Percentiles rank a stretch among this genome's conserved stretches.
phyloP scores from a whole-genome alignment of 2,888 invertebrate genomes.

The Cataglyphis rosenhaueri region DNA sequence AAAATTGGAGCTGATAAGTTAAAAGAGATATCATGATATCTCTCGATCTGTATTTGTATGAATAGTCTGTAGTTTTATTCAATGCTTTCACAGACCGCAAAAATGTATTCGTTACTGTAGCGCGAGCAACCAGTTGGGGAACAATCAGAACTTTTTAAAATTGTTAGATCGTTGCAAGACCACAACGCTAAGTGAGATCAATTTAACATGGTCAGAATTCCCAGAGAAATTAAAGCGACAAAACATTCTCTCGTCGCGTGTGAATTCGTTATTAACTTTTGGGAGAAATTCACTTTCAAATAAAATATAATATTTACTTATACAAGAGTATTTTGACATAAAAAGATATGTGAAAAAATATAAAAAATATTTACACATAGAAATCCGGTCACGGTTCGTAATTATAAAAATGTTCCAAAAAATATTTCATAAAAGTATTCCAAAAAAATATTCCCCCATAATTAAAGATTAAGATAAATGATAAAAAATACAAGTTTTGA shows the following conservation, averaged over 20 bases:
- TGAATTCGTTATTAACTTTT: not conserved
- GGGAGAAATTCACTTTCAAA: not conserved
- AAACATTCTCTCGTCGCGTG: not conserved
- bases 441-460: not conserved
- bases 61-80: slow-evolving; percentile 3
- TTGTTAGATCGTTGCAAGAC: slow-evolving; percentile 26
- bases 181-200: not conserved
- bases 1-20: slow-evolving; percentile 6
- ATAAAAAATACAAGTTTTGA: not conserved
- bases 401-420: not conserved
- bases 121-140: not conserved
- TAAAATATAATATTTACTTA: slow-evolving; percentile 2
- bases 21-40: not conserved
- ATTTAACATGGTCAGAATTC: slow-evolving; percentile 11
- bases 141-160: slow-evolving; percentile 19
- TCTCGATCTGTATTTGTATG: too few species aligned
- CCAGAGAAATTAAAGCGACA: slow-evolving; percentile 6
- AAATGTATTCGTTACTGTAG: not conserved
- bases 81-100: not conserved
- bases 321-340: not conserved
- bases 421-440: not conserved
- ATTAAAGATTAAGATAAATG: not conserved
- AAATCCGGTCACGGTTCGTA: not conserved
- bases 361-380: not conserved
- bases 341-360: not conserved